These are phyloP conservation scores for Clunio marinus DNA, from an alignment of 2,888 invertebrate genomes.

Conservation along the genomic window DNA sequence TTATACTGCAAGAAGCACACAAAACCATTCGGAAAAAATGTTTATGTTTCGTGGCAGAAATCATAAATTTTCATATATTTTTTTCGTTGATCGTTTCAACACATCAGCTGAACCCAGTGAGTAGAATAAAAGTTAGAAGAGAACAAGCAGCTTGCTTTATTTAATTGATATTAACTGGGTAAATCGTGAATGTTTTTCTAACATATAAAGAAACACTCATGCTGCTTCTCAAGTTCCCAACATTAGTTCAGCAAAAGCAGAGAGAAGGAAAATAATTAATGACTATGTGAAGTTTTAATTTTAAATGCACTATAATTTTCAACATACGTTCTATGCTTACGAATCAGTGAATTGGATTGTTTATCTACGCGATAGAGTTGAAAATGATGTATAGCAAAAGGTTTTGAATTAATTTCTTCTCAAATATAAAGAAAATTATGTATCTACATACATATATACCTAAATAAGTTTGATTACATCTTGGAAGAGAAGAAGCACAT, in stretches of 20 bases:
- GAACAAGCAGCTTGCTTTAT: too few species aligned
- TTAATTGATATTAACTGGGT: not conserved
- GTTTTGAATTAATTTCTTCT: not conserved
- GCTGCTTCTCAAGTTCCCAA: too few species aligned
- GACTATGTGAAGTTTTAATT: not conserved
- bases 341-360: not conserved
- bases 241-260: not conserved
- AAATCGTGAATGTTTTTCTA: not conserved
- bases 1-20: not conserved
- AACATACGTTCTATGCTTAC: not conserved
- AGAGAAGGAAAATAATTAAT: conserved; percentile 2
- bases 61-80: not conserved
- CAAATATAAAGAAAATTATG: not conserved
- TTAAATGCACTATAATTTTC: conserved; percentile 16
- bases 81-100: not conserved
- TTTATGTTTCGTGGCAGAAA: not conserved
- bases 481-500: not conserved
- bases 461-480: conserved; percentile 2
- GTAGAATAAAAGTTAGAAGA: too few species aligned
- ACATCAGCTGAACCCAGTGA: not conserved
- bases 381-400: not conserved
- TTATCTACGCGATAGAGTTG: not conserved
- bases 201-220: too few species aligned
- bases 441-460: too few species aligned
- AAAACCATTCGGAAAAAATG: not conserved